phyloP scores from a whole-genome alignment of 2,888 invertebrate species.

The Cinara cedri region DNA sequence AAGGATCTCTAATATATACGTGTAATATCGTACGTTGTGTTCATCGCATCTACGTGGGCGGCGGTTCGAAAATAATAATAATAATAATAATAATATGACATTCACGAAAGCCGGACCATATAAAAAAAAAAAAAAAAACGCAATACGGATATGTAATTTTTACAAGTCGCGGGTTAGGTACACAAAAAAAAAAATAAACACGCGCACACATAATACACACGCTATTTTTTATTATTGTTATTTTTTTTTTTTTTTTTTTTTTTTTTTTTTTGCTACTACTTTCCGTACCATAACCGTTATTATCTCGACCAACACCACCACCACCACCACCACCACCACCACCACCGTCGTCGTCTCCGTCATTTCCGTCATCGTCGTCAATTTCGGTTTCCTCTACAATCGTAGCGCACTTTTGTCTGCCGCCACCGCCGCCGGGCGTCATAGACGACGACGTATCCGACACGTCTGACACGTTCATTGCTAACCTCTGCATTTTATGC shows the following conservation, averaged over 20 bases:
- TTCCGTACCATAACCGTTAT: constrained; percentile 38
- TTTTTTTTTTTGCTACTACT: constrained; percentile 33
- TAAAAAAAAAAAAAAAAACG: constrained; percentile 5
- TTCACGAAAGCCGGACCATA: constrained; percentile 30
- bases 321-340: constrained; percentile 35
- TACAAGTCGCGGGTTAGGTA: neutral
- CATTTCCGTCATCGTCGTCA: constrained; percentile 60
- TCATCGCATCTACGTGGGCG: too few species aligned
- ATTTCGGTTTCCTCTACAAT: constrained; percentile 62
- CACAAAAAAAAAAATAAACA: too few species aligned
- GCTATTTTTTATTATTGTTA: neutral
- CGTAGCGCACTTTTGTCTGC: constrained; percentile 61
- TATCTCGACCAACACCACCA: constrained; percentile 40
- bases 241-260: neutral
- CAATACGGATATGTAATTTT: constrained; percentile 12
- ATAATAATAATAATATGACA: too few species aligned
- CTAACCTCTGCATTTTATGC: constrained; percentile 91
- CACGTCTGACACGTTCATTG: constrained; percentile 72
- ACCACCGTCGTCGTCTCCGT: constrained; percentile 58
- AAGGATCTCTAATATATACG: too few species aligned
- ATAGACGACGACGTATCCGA: constrained; percentile 33
- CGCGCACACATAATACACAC: neutral
- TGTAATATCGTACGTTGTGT: too few species aligned
- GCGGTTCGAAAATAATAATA: too few species aligned
- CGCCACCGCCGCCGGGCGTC: neutral